Evolutionary conservation across 2,797 vertebrate genomes (phyloP).

Genomic region (Cossypha caffra): DNA sequence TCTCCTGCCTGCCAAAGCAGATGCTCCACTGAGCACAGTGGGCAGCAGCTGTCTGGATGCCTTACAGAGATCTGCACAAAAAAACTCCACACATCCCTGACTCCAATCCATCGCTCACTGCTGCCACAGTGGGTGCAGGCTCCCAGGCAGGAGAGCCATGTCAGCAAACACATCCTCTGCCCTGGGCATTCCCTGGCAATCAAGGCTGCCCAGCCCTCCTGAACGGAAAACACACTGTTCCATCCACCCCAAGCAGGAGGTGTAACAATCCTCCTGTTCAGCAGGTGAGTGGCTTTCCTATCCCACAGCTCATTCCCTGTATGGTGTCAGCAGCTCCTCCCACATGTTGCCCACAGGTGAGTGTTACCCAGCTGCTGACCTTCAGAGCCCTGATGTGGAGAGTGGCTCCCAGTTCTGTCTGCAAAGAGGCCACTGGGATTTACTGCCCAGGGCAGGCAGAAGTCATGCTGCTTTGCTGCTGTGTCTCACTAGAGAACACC

Average conservation of each 20-base stretch:
- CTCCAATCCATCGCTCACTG: neutral
- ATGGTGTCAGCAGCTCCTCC: neutral
- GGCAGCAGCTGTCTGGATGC: constrained; percentile 13
- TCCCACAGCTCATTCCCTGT: neutral
- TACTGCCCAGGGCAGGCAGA: neutral
- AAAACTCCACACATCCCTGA: neutral
- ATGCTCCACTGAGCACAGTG: constrained; percentile 10
- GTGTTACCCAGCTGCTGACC: neutral
- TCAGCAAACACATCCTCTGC: neutral
- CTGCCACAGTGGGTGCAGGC: neutral
- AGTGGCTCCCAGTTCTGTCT: neutral
- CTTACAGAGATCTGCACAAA: neutral
- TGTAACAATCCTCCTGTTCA: neutral
- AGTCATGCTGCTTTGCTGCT: neutral
- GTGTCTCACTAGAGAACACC: neutral
- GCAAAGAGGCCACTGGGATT: neutral
- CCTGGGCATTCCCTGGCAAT: neutral
- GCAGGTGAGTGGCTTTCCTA: neutral
- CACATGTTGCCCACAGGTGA: neutral
- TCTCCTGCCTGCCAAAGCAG: constrained; percentile 24
- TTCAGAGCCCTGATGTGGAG: rapidly evolving
- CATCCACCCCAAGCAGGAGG: neutral
- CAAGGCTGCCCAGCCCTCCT: neutral
- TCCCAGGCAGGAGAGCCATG: neutral
- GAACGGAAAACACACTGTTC: neutral